Conservation (phyloP, 2,113 vertebrate genomes). For the Trochalopteron elliotii region DNA sequence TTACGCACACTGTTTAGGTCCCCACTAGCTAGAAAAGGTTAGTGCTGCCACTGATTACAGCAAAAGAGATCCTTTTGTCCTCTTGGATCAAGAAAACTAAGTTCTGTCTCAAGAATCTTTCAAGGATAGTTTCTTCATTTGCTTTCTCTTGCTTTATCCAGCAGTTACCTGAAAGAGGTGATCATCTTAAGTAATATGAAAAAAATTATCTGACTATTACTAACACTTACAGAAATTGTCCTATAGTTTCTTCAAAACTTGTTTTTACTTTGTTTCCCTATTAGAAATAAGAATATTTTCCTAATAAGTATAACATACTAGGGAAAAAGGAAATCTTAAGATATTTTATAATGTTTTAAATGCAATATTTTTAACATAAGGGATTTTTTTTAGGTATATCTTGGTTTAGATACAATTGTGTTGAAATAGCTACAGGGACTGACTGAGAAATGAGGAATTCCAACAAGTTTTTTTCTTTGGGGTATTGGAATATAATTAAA, state of each 20-base stretch:
- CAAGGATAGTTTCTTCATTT: not conserved
- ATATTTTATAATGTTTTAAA: not conserved
- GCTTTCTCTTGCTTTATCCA: not conserved
- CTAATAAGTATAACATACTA: not conserved
- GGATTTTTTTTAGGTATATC: not conserved
- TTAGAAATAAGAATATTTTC: not conserved
- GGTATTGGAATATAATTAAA: not conserved
- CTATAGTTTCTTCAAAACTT: not conserved
- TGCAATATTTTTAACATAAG: not conserved
- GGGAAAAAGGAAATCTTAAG: not conserved
- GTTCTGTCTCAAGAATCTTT: not conserved
- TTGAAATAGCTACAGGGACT: not conserved
- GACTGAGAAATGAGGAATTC: not conserved
- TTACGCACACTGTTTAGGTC: not conserved
- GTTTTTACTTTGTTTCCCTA: not conserved
- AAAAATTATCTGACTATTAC: not conserved
- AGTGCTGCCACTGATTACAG: not conserved
- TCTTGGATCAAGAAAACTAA: not conserved
- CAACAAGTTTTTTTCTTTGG: not conserved
- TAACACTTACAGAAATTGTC: not conserved
- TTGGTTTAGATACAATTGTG: not conserved
- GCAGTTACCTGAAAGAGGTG: not conserved
- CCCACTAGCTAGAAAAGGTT: not conserved
- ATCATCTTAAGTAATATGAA: not conserved
- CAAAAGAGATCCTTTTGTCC: not conserved